Base-by-base conservation (phyloP, 2,888 invertebrate genomes). In the Drosophila neonasuta region DNA sequence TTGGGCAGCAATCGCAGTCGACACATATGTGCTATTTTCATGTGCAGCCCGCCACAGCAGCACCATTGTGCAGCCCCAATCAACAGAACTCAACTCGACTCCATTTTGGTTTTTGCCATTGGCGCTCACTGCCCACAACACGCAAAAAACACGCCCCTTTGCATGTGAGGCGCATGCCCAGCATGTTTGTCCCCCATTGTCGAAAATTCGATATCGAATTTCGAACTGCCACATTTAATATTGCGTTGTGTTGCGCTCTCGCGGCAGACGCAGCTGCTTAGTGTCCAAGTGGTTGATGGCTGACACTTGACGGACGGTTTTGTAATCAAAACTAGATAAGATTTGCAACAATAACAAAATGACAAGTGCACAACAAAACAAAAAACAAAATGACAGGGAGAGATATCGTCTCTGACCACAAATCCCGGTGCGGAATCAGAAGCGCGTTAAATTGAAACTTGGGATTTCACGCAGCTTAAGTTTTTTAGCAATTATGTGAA, bases 361-460 rank as follows among this genome's bases (percentile, higher is more conserved):
- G 70, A 70, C 81, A 81, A 83, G 72, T 89, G 87, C 82, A 88
- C 70, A 68, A 45, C 61, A 57, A 36, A 55, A 20, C 17, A 20
- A 20, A 20, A 20, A 20, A 20, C 17, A 20, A 4, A 50, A 32
- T 5, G 30, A 2, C 30, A 34, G 24, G 30, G 7, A 20, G 10
- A 24, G 13, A 13, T 13, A 13, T 13, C 49, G 52, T 46, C 36
- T 56, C 41, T 50, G 67, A 76, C 64, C 63, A 57, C 67, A 77
- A 77, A 71, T 77, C 64, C 77, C 58, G 48, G 41, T 73, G 68
- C 36, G 74, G 74, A 83, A 86, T 84, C 91, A 91, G 70, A 86
- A 88, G 76, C 86, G 90, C 90, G 91, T 90, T 90, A 90, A 91
- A 91, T 91, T 91, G 89, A 91, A 90, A 90, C 88, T 80, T 86